Evolutionary conservation across 2,113 vertebrate genomes (phyloP).

Genomic region (Rissa tridactyla): DNA sequence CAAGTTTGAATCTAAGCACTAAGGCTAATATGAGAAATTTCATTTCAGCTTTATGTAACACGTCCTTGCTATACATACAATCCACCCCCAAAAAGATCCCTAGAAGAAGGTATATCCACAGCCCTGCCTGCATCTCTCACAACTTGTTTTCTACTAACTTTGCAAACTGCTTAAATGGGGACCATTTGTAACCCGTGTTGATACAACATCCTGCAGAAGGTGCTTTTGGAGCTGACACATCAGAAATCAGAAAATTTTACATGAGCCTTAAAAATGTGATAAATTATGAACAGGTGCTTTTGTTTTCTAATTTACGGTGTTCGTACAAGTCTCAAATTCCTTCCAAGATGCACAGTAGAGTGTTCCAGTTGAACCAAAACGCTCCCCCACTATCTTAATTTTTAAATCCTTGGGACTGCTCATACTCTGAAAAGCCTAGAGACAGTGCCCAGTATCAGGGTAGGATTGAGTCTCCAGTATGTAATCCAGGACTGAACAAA

Average conservation of each 20-base stretch:
- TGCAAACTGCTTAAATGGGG: neutral
- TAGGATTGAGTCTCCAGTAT: neutral
- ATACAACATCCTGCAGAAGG: neutral
- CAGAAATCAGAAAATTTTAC: neutral
- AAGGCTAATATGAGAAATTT: neutral
- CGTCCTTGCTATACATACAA: neutral
- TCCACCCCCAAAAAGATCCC: neutral
- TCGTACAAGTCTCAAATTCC: neutral
- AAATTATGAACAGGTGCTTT: neutral
- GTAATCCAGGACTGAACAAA: slow-evolving; percentile 24
- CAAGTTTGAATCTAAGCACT: neutral
- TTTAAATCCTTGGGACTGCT: neutral
- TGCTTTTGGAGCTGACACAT: neutral
- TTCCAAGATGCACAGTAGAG: neutral
- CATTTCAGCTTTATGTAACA: neutral
- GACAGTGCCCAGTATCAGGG: neutral
- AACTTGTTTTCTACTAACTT: neutral
- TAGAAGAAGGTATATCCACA: neutral
- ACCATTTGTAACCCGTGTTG: neutral
- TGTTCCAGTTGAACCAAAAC: neutral
- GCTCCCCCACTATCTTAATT: neutral
- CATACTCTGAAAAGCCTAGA: neutral
- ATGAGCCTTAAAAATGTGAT: neutral
- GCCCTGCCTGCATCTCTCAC: neutral
- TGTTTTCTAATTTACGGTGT: neutral